These are phyloP conservation scores for Pseudomyrmex sp. DNA, from an alignment of 1,140 invertebrate genomes.

Conservation along the genomic window DNA sequence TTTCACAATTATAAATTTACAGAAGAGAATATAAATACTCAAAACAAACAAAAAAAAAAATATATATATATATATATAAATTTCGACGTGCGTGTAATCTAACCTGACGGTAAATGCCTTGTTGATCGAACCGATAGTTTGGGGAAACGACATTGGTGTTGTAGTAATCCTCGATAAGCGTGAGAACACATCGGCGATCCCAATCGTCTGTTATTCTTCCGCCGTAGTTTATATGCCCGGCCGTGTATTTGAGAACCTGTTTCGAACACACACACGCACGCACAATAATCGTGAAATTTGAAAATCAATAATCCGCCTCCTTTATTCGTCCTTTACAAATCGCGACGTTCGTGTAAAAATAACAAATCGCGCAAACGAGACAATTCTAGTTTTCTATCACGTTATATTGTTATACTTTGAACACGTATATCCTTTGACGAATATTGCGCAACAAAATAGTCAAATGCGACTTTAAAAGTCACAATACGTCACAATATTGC, in stretches of 20 bases:
- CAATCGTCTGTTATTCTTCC: constrained; percentile 94
- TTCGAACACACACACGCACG: background rate
- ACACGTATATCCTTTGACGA: background rate
- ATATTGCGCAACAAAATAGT: background rate
- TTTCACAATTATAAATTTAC: constrained; percentile 8
- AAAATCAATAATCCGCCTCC: background rate
- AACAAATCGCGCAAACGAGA: too few species aligned
- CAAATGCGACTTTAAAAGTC: background rate
- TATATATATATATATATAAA: too few species aligned
- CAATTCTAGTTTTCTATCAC: too few species aligned
- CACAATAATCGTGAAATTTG: background rate
- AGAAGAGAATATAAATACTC: background rate
- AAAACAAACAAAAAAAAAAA: background rate
- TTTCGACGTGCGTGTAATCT: too few species aligned
- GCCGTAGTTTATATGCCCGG: constrained; percentile 95
- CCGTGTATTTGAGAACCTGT: constrained; percentile 88
- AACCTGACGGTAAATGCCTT: constrained; percentile 88
- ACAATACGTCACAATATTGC: background rate
- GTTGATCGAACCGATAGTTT: constrained; percentile 87
- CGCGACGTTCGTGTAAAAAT: background rate
- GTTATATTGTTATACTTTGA: background rate
- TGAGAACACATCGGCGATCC: constrained; percentile 92
- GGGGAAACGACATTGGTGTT: constrained; percentile 85
- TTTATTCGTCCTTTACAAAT: background rate
- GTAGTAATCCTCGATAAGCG: constrained; percentile 91